Percentiles rank a stretch among this genome's conserved stretches.
These are phyloP conservation scores for Arenaria interpres DNA, from an alignment of 2,113 vertebrate genomes.

Conservation along the genomic window DNA sequence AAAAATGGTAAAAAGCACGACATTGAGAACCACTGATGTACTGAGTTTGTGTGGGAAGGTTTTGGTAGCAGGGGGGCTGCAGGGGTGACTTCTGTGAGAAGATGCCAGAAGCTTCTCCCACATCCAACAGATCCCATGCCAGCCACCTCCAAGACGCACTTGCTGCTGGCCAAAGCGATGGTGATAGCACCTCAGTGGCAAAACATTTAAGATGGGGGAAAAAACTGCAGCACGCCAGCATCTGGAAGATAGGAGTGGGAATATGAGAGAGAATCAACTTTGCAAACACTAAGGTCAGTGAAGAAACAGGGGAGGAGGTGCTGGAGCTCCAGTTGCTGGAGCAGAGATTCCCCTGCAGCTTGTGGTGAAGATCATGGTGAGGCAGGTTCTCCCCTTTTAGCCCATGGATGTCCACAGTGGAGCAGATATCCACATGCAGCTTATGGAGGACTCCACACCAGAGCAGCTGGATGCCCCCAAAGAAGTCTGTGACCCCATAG, in stretches of 20 bases:
- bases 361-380: neutral
- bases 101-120: neutral
- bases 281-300: neutral
- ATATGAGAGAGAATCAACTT: neutral
- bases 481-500: neutral
- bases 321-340: neutral
- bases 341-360: neutral
- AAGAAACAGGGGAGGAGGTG: neutral
- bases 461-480: neutral
- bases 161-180: accelerated
- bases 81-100: neutral
- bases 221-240: neutral
- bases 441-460: neutral
- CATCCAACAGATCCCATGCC: neutral
- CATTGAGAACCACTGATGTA: neutral
- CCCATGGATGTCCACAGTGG: neutral
- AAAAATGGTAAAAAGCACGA: neutral
- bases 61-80: neutral
- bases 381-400: neutral
- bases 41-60: neutral
- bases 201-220: neutral
- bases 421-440: neutral
- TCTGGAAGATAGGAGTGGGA: neutral
- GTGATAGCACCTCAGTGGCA: neutral
- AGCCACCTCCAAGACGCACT: neutral